phyloP scores from a whole-genome alignment of 2,113 vertebrate species.

The Grallaria varia region DNA sequence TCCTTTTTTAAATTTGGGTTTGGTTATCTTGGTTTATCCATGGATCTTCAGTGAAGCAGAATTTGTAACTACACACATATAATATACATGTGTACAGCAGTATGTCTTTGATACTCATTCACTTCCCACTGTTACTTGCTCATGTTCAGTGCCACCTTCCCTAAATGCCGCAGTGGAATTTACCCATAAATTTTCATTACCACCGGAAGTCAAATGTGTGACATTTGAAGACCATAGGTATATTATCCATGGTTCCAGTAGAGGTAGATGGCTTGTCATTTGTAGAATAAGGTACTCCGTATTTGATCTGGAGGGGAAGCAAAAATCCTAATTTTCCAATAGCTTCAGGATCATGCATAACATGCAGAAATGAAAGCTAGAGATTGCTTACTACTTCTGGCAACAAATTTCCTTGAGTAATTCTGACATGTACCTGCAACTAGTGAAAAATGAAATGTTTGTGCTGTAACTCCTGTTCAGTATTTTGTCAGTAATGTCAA shows the following conservation, averaged over 20 bases:
- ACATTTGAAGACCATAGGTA: not conserved
- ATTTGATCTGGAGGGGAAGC: not conserved
- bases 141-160: not conserved
- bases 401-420: conserved; percentile 3
- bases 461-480: conserved; percentile 68
- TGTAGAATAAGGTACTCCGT: not conserved
- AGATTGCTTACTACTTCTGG: not conserved
- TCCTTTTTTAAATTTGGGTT: too few species aligned
- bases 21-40: not conserved
- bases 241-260: not conserved
- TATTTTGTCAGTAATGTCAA: conserved; percentile 73
- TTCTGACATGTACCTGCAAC: conserved; percentile 63
- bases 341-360: not conserved
- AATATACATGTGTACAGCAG: not conserved
- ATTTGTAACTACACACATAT: not conserved
- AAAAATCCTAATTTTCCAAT: not conserved
- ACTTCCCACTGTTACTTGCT: not conserved
- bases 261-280: not conserved
- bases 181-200: not conserved
- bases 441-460: conserved; percentile 49
- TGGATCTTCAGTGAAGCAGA: not conserved
- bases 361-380: conserved; percentile 2
- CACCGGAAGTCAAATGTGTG: not conserved
- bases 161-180: not conserved
- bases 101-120: not conserved